These are phyloP conservation scores for Lochmaea crataegi DNA, from an alignment of 2,888 invertebrate species.

Conservation along the genomic window DNA sequence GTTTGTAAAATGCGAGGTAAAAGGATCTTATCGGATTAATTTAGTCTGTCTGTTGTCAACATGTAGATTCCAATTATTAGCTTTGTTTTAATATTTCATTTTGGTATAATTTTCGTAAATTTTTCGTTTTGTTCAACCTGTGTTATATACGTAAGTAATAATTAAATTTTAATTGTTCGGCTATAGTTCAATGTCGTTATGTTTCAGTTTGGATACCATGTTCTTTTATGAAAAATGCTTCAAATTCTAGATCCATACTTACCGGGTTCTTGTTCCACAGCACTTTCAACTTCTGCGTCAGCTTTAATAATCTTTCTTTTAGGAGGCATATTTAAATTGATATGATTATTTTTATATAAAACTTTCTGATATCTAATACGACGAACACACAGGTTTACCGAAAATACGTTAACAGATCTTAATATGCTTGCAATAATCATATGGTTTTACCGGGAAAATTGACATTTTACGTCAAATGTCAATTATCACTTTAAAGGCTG, in stretches of 20 bases:
- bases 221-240: not conserved
- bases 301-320: slow-evolving; percentile 28
- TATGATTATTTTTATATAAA: not conserved
- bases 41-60: no score
- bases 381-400: not conserved
- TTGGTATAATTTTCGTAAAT: no score
- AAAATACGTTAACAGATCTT: slow-evolving; percentile 14
- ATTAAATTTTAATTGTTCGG: not conserved
- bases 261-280: slow-evolving; percentile 1
- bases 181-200: not conserved
- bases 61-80: no score
- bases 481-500: not conserved
- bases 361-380: not conserved
- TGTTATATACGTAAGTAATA: not conserved
- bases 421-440: not conserved
- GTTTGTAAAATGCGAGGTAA: no score
- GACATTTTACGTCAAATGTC: slow-evolving; percentile 7
- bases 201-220: not conserved
- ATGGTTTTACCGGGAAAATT: slow-evolving; percentile 14
- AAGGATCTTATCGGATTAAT: no score
- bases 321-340: slow-evolving; percentile 28
- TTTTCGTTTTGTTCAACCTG: not conserved
- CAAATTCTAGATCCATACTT: not conserved
- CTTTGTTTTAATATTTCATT: no score
- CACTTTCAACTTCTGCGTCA: not conserved